Evolutionary conservation across 2,113 vertebrate species (phyloP).

Genomic region (Dicerorhinus sumatrensis): DNA sequence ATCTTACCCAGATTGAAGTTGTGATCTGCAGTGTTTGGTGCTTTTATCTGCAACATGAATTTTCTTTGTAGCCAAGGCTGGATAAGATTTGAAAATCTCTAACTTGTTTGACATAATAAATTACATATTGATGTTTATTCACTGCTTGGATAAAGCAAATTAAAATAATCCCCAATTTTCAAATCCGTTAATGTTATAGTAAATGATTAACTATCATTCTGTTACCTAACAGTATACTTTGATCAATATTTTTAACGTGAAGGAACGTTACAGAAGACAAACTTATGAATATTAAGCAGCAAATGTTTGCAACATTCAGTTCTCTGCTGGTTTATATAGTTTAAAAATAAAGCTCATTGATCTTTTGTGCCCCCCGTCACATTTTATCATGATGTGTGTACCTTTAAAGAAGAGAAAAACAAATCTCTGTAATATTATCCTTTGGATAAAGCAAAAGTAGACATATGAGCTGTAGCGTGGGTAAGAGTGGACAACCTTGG

Average conservation of each 20-base stretch:
- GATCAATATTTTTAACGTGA: constrained; percentile 50
- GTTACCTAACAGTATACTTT: constrained; percentile 50
- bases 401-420: constrained; percentile 38
- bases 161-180: constrained; percentile 62
- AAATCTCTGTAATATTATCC: background rate
- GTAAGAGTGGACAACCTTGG: background rate
- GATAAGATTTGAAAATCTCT: constrained; percentile 55
- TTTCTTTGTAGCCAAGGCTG: constrained; percentile 35
- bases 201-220: constrained; percentile 54
- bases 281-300: constrained; percentile 24
- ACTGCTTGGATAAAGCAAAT: constrained; percentile 47
- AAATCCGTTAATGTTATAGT: constrained; percentile 28
- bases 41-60: constrained; percentile 23
- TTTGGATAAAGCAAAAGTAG: constrained; percentile 20
- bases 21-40: background rate
- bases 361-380: background rate
- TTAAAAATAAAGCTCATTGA: background rate
- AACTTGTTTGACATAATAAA: constrained; percentile 41
- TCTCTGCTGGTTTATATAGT: constrained; percentile 16
- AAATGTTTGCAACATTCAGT: constrained; percentile 17
- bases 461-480: background rate
- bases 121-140: constrained; percentile 22
- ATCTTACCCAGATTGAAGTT: background rate
- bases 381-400: constrained; percentile 23
- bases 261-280: constrained; percentile 45